A percentile compares a stretch with the other conserved stretches of the same genome.
Conservation (phyloP, 2,113 vertebrate species). For the Dipodomys merriami region DNA sequence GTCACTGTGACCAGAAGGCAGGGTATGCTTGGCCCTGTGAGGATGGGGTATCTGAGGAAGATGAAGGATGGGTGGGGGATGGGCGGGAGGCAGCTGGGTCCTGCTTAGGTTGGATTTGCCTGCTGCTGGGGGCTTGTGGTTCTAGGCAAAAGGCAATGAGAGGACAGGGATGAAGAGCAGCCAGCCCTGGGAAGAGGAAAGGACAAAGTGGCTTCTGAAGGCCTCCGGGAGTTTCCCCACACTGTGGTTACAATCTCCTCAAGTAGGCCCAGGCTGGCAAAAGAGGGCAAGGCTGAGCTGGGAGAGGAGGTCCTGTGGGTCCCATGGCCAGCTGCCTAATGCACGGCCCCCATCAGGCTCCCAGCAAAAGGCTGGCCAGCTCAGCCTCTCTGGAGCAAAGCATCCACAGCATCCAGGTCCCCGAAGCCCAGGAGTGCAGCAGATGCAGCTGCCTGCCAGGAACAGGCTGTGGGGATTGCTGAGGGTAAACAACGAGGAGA, state of each 20-base stretch:
- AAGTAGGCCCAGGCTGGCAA: background rate
- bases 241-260: background rate
- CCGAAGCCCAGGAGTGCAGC: constrained; percentile 69
- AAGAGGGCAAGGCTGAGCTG: background rate
- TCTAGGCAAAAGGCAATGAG: background rate
- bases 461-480: constrained; percentile 51
- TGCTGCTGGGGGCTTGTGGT: background rate
- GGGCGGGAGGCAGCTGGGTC: background rate
- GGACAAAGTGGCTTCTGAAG: background rate
- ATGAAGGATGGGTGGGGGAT: background rate
- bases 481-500: constrained; percentile 67
- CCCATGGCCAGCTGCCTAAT: constrained; percentile 48
- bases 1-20: background rate
- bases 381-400: constrained; percentile 35
- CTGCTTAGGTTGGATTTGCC: background rate
- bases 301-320: background rate
- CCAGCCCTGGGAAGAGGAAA: constrained; percentile 42
- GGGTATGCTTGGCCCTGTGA: background rate
- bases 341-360: background rate
- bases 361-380: background rate
- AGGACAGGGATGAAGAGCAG: background rate
- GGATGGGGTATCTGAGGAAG: background rate
- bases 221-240: background rate
- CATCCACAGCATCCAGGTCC: constrained; percentile 41
- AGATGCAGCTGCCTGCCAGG: constrained; percentile 74